phyloP scores from a whole-genome alignment of 2,113 vertebrate species.

The Ovis canadensis region DNA sequence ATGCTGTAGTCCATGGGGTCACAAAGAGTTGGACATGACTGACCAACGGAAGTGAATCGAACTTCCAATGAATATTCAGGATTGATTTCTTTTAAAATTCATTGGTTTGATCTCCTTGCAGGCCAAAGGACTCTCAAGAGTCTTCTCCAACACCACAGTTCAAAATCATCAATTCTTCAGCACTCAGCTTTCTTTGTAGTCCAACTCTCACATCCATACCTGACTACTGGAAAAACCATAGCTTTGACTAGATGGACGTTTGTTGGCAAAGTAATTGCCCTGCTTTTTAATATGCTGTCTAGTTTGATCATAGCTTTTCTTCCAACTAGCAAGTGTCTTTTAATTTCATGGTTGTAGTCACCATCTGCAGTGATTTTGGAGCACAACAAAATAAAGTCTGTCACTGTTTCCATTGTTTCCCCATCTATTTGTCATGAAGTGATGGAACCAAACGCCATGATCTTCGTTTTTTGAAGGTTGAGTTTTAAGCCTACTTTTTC shows the following conservation, averaged over 20 bases:
- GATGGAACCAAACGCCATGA: neutral
- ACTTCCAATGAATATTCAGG: neutral
- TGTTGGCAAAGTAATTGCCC: neutral
- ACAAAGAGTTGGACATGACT: neutral
- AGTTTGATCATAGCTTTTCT: neutral
- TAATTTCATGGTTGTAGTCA: neutral
- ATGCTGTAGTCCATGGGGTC: neutral
- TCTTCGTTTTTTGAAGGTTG: neutral
- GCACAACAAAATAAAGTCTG: accelerated
- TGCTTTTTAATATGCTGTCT: neutral
- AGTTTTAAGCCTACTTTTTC: neutral
- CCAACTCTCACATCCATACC: neutral
- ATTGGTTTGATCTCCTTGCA: neutral
- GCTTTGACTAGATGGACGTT: neutral
- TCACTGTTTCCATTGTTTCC: neutral
- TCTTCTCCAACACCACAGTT: neutral
- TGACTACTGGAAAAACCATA: neutral
- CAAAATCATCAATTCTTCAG: neutral
- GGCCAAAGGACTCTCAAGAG: neutral
- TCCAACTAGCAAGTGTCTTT: neutral
- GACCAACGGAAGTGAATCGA: neutral
- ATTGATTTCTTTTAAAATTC: neutral
- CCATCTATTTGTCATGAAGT: neutral
- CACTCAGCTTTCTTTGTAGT: neutral
- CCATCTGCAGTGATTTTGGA: neutral